phyloP scores from a whole-genome alignment of 2,113 vertebrate genomes.

The Pteronura brasiliensis region DNA sequence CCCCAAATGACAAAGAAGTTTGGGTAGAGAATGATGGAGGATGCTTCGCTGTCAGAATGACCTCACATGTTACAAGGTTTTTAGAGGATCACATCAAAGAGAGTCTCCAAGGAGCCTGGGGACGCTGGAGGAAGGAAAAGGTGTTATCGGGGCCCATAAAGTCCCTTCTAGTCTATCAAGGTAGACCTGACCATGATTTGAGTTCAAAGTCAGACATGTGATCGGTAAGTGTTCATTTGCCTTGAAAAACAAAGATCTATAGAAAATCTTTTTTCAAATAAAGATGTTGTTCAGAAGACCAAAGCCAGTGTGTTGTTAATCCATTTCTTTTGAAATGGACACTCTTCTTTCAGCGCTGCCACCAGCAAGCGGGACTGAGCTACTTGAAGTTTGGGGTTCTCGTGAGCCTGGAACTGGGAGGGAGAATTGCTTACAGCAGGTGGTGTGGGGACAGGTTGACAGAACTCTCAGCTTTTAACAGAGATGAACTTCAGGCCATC shows the following conservation, averaged over 20 bases:
- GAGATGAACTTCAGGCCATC: background rate
- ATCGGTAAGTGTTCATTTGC: background rate
- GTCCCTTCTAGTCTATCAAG: background rate
- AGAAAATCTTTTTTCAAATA: background rate
- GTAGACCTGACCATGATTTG: background rate
- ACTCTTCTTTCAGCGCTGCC: background rate
- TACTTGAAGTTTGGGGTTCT: background rate
- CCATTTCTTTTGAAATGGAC: background rate
- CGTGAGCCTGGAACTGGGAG: background rate
- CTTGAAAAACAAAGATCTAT: background rate
- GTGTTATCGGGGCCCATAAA: background rate
- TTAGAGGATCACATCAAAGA: background rate
- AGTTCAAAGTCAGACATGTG: background rate
- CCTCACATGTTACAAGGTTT: background rate
- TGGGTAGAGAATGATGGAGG: background rate
- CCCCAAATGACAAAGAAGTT: background rate
- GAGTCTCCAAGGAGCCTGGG: background rate
- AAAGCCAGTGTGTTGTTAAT: background rate
- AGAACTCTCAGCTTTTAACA: background rate
- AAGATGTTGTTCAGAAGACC: background rate
- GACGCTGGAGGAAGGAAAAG: background rate
- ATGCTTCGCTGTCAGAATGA: background rate
- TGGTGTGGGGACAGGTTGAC: background rate
- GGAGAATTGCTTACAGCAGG: background rate
- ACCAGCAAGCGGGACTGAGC: background rate